Evolutionary conservation across 2,113 vertebrate species (phyloP).

Genomic region (Chaenogobius annularis): DNA sequence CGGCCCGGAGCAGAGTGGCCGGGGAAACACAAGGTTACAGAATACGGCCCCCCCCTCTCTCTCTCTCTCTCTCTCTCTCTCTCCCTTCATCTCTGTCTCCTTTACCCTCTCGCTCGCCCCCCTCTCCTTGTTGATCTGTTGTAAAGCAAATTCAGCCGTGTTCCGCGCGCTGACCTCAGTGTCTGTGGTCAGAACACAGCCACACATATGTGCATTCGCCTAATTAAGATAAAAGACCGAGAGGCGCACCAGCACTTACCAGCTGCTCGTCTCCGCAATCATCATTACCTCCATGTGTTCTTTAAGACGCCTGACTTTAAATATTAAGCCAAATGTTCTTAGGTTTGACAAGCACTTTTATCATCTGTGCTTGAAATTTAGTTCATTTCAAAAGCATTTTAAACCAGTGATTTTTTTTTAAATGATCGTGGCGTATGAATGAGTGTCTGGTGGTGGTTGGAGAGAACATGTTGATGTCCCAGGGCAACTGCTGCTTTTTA

Average conservation of each 20-base stretch:
- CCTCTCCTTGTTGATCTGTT: slow-evolving; percentile 60
- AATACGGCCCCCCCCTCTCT: slow-evolving; percentile 31
- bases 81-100: slow-evolving; percentile 66
- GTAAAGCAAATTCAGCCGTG: slow-evolving; percentile 49
- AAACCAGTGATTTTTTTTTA: too few species aligned
- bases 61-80: not conserved
- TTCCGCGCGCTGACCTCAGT: slow-evolving; percentile 54
- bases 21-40: slow-evolving; percentile 75
- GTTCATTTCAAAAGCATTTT: too few species aligned
- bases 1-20: slow-evolving; percentile 58
- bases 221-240: slow-evolving; percentile 69
- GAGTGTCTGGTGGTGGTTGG: too few species aligned
- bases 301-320: slow-evolving; percentile 42
- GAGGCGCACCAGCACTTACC: slow-evolving; percentile 51
- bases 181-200: slow-evolving; percentile 31
- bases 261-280: slow-evolving; percentile 64
- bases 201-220: slow-evolving; percentile 52
- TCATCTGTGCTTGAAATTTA: too few species aligned
- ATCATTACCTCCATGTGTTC: slow-evolving; percentile 55
- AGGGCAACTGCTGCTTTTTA: too few species aligned
- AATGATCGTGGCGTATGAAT: too few species aligned
- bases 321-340: not conserved
- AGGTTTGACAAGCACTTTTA: not conserved
- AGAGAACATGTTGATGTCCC: too few species aligned
- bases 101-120: slow-evolving; percentile 44